A percentile compares a stretch with the other conserved stretches of the same genome.
Conservation (phyloP, 2,113 vertebrate genomes). For the Sylvietta virens region DNA sequence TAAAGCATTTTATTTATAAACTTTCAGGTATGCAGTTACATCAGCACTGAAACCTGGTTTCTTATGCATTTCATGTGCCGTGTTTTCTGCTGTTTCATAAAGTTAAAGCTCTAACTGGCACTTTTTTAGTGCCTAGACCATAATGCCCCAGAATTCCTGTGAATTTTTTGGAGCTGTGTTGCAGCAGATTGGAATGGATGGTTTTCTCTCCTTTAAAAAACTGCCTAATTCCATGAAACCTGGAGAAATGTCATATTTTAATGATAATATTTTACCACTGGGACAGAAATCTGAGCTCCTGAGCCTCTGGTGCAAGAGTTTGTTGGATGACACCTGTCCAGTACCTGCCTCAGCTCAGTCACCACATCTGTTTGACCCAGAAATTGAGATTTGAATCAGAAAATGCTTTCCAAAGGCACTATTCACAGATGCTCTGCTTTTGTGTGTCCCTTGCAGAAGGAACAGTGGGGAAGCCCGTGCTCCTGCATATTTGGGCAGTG, state of each 20-base stretch:
- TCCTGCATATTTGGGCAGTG: neutral
- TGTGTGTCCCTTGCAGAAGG: neutral
- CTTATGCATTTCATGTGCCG: accelerated
- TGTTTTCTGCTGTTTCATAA: neutral
- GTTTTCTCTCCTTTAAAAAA: neutral
- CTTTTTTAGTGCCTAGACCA: neutral
- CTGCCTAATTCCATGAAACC: neutral
- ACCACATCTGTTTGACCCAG: neutral
- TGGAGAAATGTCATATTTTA: neutral
- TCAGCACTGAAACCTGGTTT: neutral
- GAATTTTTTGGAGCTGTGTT: neutral
- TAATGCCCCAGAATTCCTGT: neutral
- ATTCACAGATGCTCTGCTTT: neutral
- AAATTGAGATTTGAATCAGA: neutral
- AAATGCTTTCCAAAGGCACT: neutral
- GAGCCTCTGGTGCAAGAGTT: neutral
- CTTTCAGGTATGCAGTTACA: neutral
- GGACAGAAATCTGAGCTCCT: neutral
- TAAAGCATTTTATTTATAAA: neutral
- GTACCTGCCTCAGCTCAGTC: neutral
- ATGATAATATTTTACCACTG: neutral
- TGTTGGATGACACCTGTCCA: neutral
- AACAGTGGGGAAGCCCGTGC: neutral
- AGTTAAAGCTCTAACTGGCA: neutral
- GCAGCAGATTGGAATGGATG: neutral